Evolutionary conservation across 2,888 invertebrate species (phyloP), one percentile per base, ranked within the genome.

Genomic region (Crossocerus cetratus): DNA sequence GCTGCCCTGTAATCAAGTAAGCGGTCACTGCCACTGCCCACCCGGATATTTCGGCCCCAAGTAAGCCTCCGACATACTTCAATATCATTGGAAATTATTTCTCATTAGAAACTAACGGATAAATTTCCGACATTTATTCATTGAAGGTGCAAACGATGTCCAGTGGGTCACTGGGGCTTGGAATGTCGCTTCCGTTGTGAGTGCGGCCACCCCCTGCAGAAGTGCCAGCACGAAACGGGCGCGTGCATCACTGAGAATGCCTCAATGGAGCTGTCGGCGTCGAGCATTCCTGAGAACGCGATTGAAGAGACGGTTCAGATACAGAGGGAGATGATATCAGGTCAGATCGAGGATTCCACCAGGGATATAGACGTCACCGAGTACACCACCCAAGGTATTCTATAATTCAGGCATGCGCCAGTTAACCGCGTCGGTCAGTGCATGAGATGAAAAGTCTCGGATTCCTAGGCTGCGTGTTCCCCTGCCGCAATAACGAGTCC

Each of bases 141-240:
- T 23, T 49, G 1, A 71, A 89, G 89, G 53, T 90, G 89, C 78
- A 78, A 83, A 32, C 77, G 80, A 60, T 96, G 96, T 86, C 92
- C 93, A 23, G 89, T 91, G 44, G 93, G 93, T 74, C 92, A 92
- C 80, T 97, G 95, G 94, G 97, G 97, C 0, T 92, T 93, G 8
- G 93, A 93, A 80, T 97, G 97, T 86, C 23, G 21, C 16, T 73
- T 72, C 14, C 42, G 91, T n/a, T 96, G 96, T 85, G 89, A 91
- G 44, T 96, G 96, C 85, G 88, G 90, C 74, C 92, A 92, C 65
- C 92, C 93, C 3, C 4, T 59, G 16, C 55, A 58, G 45, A 57
- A 59, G 20, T 74, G 77, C 59, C 61, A 90, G 84, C 92, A 94
- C 5, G 89, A 91, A 77, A 93, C 93, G 1, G 95, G 95, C 42